These are phyloP conservation scores for Agelastica alni DNA, from an alignment of 2,888 invertebrate species.

Conservation along the genomic window DNA sequence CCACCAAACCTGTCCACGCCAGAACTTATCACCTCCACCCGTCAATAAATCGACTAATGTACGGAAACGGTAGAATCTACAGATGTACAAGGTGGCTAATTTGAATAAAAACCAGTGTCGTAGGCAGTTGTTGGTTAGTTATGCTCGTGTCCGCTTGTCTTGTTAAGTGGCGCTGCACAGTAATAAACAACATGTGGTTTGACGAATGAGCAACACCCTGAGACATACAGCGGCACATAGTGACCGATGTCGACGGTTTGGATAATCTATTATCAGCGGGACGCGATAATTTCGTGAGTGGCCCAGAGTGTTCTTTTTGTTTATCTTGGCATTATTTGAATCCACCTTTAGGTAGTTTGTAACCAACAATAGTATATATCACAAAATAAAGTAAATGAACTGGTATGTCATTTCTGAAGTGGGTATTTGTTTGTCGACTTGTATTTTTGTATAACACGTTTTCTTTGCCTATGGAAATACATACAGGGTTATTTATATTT, in stretches of 20 bases:
- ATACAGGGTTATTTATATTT: no score
- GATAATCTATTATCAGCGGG: constrained; percentile 47
- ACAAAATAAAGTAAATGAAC: no score
- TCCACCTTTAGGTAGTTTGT: no score
- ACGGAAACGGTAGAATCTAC: constrained; percentile 44
- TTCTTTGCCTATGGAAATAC: no score
- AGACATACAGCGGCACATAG: constrained; percentile 24
- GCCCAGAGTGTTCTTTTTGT: not conserved
- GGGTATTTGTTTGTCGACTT: no score
- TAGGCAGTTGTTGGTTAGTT: constrained; percentile 52
- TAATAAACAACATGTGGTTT: constrained; percentile 51
- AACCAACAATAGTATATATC: no score
- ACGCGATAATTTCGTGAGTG: constrained; percentile 34
- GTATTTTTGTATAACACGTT: no score
- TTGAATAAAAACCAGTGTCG: constrained; percentile 52
- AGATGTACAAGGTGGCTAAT: constrained; percentile 49
- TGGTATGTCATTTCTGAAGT: no score
- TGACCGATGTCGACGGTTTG: constrained; percentile 32
- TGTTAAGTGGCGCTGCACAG: constrained; percentile 48
- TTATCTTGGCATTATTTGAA: no score
- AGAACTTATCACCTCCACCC: not conserved
- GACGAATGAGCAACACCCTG: constrained; percentile 45
- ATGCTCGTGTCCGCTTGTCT: constrained; percentile 49
- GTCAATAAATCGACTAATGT: constrained; percentile 17
- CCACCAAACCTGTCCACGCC: no score